Base-by-base conservation (phyloP, 1,140 invertebrate genomes). In the Akabosia matsudoensis region DNA sequence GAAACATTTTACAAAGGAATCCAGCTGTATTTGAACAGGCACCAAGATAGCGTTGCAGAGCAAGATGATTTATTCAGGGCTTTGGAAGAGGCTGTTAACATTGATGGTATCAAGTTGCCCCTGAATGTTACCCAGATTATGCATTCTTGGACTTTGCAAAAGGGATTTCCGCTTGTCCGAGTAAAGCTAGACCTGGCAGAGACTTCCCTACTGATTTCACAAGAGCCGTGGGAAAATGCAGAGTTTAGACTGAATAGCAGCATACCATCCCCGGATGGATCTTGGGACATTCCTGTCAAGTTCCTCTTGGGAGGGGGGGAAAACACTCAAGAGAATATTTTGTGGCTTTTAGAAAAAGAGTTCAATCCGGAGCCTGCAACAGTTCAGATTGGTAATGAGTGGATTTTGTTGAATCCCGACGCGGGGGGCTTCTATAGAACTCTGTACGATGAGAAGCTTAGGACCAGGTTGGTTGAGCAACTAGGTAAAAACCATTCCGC, bases 71-170 rank as follows among this genome's bases (percentile, higher is more conserved):
- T 96, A 0, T 94, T 91, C 88, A 72, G 84, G 0, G 87, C 88
- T 0, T 88, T 95, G 81, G 82, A 86, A 76, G 86, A 87, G 0
- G 86, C 87, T 2, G 78, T 51, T n/a, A 75, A 80, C 51, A 33
- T 13, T 26, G 33, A 26, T 1, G 22, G 22, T 28, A 37, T 79
- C 18, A 52, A 61, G 30, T n/a, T 18, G 16, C 30, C 34, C n/a
- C 4, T 73, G 13, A 77, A 84, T 70, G 85, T 95, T 0, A 88
- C 89, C 71, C 82, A 86, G 1, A 90, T 95, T 37, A 92, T 96
- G 92, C 89, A 93, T 80, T 89, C 90, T 0, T 96, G 94, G 94
- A 92, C 91, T 0, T 84, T 88, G 0, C 92, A 95, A 82, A 86
- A 91, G n/a, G 93, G 93, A 1, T 95, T 90, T 84, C 94, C 94